Percentiles rank a stretch among this genome's conserved stretches.
Evolutionary conservation across 2,888 invertebrate genomes (phyloP).

Genomic region (Amaurobius ferox): DNA sequence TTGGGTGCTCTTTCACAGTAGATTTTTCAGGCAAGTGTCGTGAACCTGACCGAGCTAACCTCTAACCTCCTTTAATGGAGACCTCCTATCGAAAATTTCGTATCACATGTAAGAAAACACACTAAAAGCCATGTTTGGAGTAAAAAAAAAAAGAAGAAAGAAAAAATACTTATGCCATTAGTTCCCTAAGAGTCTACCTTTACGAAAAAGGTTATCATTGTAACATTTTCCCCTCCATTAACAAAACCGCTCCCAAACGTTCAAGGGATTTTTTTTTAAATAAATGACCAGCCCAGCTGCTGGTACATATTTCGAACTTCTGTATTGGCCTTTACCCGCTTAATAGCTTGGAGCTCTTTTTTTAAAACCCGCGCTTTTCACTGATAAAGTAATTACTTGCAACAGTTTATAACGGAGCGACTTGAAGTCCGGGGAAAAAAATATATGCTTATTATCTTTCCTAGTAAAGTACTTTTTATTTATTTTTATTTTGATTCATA

Average conservation of each 20-base stretch:
- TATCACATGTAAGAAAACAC: slow-evolving; percentile 3
- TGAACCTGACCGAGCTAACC: neutral
- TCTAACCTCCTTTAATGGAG: neutral
- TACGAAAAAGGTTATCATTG: slow-evolving; percentile 50
- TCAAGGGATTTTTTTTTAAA: slow-evolving; percentile 19
- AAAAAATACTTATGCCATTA: slow-evolving; percentile 27
- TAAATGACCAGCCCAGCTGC: slow-evolving; percentile 62
- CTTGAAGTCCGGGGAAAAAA: neutral
- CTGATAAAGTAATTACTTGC: slow-evolving; percentile 66
- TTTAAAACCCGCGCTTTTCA: slow-evolving; percentile 26
- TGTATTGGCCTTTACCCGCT: slow-evolving; percentile 45
- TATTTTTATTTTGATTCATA: slow-evolving; percentile 32
- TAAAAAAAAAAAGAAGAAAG: slow-evolving; percentile 7
- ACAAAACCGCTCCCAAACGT: slow-evolving; percentile 51
- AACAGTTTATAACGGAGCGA: slow-evolving; percentile 57
- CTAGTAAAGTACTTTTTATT: slow-evolving; percentile 50
- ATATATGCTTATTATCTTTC: slow-evolving; percentile 52
- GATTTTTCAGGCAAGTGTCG: slow-evolving; percentile 1
- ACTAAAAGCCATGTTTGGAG: neutral
- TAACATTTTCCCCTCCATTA: slow-evolving; percentile 52
- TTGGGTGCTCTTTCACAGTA: neutral
- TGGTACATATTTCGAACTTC: slow-evolving; percentile 40
- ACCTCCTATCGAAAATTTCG: neutral
- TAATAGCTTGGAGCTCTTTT: slow-evolving; percentile 49
- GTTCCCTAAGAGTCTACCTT: slow-evolving; percentile 23